Conservation (phyloP, 2,113 vertebrate species). For the cat (Felis catus) region F.catus_Fca126_mat1.0 CM031414.1:43845501-43846000, state of each 20-base stretch:
- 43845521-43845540: neutral
- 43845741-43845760: conserved; percentile 15
- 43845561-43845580: conserved; percentile 27
- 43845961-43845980: neutral
- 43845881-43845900: rapidly evolving
- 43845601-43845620: conserved; percentile 42
- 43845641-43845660: neutral
- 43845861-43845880: neutral
- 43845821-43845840: rapidly evolving
- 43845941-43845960: neutral
- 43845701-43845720: neutral
- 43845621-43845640: conserved; percentile 55
- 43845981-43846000: neutral
- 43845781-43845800: neutral
- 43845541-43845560: conserved; percentile 24
- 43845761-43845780: neutral
- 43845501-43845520: conserved; percentile 46
- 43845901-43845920: neutral
- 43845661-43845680: neutral
- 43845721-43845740: neutral
- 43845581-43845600: conserved; percentile 13
- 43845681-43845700: conserved; percentile 44
- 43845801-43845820: neutral
- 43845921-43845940: neutral
- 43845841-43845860: neutral